Conservation (phyloP, 2,797 vertebrate genomes). For the Mus minutoides region DNA sequence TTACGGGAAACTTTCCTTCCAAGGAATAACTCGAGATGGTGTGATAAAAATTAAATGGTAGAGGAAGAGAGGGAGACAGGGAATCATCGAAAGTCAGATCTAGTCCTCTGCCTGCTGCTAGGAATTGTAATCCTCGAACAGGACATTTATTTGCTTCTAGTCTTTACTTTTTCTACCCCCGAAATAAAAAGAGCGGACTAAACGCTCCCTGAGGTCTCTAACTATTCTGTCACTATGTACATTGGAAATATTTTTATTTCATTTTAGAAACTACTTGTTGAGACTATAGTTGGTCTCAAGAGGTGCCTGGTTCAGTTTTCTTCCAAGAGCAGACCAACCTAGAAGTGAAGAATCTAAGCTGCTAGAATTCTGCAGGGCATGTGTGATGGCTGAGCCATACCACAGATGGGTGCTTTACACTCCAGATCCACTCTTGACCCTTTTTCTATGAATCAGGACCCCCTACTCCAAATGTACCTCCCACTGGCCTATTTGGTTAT, state of each 20-base stretch:
- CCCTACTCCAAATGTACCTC: not conserved
- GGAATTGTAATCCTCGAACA: not conserved
- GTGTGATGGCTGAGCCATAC: fast-evolving
- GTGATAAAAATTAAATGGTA: slow-evolving; percentile 52
- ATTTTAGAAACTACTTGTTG: not conserved
- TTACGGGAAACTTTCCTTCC: slow-evolving; percentile 57
- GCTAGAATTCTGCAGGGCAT: not conserved
- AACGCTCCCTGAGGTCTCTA: not conserved
- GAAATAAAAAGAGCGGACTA: slow-evolving; percentile 8
- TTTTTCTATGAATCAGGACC: not conserved
- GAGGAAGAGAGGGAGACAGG: not conserved
- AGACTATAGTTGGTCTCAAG: not conserved
- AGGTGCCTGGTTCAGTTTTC: not conserved
- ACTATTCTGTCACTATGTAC: not conserved
- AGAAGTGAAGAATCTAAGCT: not conserved
- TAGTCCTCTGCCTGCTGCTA: not conserved
- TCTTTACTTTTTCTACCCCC: not conserved
- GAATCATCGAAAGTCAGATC: not conserved
- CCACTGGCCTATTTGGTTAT: not conserved
- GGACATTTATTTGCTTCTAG: not conserved
- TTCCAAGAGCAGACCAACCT: not conserved
- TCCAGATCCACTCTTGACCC: not conserved
- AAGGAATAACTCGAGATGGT: slow-evolving; percentile 26
- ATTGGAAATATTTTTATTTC: not conserved
- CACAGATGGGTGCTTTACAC: not conserved